Evolutionary conservation across 2,113 vertebrate species (phyloP).

Genomic region (Paedocypris sp.): DNA sequence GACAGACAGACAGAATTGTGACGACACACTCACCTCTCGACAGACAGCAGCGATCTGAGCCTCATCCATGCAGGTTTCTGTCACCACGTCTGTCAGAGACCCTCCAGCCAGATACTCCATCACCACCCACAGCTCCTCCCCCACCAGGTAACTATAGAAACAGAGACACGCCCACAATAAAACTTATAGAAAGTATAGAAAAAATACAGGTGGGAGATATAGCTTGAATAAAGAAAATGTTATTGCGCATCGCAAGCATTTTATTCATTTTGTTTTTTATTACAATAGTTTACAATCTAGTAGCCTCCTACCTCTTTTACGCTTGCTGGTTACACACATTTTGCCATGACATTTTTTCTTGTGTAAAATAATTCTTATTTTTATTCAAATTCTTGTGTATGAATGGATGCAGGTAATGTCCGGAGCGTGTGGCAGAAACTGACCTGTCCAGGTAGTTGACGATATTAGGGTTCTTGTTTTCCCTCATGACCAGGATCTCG

Average conservation of each 20-base stretch:
- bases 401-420: too few species aligned
- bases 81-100: slow-evolving; percentile 89
- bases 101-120: slow-evolving; percentile 98
- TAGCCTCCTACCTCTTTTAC: too few species aligned
- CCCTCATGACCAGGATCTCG: slow-evolving; percentile 98
- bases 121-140: slow-evolving; percentile 97
- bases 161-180: too few species aligned
- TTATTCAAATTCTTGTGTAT: too few species aligned
- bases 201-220: neutral
- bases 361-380: too few species aligned
- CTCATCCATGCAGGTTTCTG: slow-evolving; percentile 95
- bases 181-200: slow-evolving; percentile 5
- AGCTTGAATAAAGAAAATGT: too few species aligned
- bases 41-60: slow-evolving; percentile 94
- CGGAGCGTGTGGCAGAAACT: too few species aligned
- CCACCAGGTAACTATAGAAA: slow-evolving; percentile 81
- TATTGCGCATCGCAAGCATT: too few species aligned
- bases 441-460: slow-evolving; percentile 98
- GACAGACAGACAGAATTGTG: neutral
- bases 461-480: slow-evolving; percentile 98
- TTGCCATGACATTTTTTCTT: too few species aligned
- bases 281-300: too few species aligned
- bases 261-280: too few species aligned
- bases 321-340: too few species aligned
- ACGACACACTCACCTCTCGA: slow-evolving; percentile 70